Base-by-base conservation (phyloP, 1,140 invertebrate species). In the Ceratina australensis region DNA sequence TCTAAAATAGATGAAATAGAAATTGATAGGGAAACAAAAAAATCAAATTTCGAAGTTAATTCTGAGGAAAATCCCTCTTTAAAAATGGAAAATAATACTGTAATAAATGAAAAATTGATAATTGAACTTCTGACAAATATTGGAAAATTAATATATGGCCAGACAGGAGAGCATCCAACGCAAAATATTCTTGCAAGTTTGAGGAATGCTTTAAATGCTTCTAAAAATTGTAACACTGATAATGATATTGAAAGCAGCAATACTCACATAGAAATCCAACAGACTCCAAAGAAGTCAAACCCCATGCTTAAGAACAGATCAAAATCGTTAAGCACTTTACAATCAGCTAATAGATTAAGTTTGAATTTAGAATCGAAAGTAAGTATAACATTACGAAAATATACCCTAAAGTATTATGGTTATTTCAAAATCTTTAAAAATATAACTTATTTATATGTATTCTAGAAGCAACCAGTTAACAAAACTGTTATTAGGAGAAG, bases 121-220 rank as follows among this genome's bases (percentile, higher is more conserved):
- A 24, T 78, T 20, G 83, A 88, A 71, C 65, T 90, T 24, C 66
- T 89, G 12, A 20, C 69, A 61, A 83, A 81, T 63, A 73, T 91
- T 26, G 81, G 85, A 56, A 89, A 89, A 75, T 80, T 90, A 24
- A 65, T 90, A 22, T 81, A 73, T 49, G 77, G 79, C 20, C 80
- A 87, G 16, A 60, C 82, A 16, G 76, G 83, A 28, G 85, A 87
- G 26, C 67, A 81, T 13, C 26, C 76, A 16, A 82, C 80, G 18
- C 50, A 76, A 22, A 28, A 86, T 33, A 49, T 90, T 69, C 73
- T 90, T 50, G 79, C 84, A 61, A 87, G 84, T 75, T 80, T 91
- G 47, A 82, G 85, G 15, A 80, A 64, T 18, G 81, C 82, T 24
- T 86, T 91, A 20, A 87, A 86, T 47, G 69, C 85, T 26, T 78